Base-by-base conservation (phyloP, 2,113 vertebrate species). In the Grammomys dolichurus region DNA sequence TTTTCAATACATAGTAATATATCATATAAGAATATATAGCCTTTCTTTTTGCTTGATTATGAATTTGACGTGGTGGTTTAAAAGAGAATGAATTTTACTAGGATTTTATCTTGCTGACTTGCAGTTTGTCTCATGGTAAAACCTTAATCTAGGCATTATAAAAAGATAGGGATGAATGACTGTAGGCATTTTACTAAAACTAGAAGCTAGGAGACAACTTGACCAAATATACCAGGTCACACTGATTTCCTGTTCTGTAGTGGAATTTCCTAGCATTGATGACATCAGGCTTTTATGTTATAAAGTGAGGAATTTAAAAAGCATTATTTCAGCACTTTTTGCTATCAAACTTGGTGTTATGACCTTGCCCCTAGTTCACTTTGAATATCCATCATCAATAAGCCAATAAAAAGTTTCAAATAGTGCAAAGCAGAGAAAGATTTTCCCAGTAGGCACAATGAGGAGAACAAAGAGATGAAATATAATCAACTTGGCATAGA, bases 21-120 rank as follows among this genome's bases (percentile, higher is more conserved):
- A 6, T 81, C n/a, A 73, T 24, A 54, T 17, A 94, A 40, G 26
- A 85, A 73, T 85, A 78, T 63, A 2, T 1, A 93, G 19, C 16
- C 60, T 0, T 4, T 28, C 65, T 63, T 95, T 95, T 85, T 43
- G 51, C n/a, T 90, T 81, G 48, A 67, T 76, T 96, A n/a, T 86
- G 33, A 70, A 80, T 88, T 88, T 92, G 51, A 90, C n/a, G 60
- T 7, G 85, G 70, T 87, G 54, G 8, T 87, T 84, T 88, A 70
- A 92, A 76, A 60, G 33, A 82, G 22, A 89, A 89, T 48, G 70
- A 85, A 91, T 95, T 89, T 78, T 78, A 76, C 16, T 56, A 93
- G 94, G 91, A 81, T 20, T 93, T 24, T 43, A 56, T 67, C 58
- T 77, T 82, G 2, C 65, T 73, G 56, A 93, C 63, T 88, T 89